Conservation (phyloP, 2,797 vertebrate species). For the Chrysocyon brachyurus region DNA sequence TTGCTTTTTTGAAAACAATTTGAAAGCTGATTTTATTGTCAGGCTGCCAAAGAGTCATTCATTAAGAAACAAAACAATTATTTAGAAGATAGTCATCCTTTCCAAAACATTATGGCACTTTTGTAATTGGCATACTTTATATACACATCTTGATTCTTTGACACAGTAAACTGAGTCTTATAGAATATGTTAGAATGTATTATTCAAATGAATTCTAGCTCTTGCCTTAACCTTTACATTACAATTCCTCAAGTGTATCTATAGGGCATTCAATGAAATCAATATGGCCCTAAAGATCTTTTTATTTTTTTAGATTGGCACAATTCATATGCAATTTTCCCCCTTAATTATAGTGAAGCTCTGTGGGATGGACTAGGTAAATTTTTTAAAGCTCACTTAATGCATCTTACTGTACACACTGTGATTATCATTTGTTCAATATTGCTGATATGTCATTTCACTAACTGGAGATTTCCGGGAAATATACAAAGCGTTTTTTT, state of each 20-base stretch:
- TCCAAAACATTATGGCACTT: slow-evolving; percentile 29
- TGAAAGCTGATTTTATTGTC: not conserved
- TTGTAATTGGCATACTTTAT: not conserved
- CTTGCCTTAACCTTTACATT: slow-evolving; percentile 82
- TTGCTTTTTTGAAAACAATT: not conserved
- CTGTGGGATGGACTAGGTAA: slow-evolving; percentile 64
- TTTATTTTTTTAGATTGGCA: slow-evolving; percentile 39
- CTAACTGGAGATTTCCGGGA: slow-evolving; percentile 73
- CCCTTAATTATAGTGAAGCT: slow-evolving; percentile 78
- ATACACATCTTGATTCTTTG: slow-evolving; percentile 32
- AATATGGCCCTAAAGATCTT: slow-evolving; percentile 80
- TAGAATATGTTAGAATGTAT: slow-evolving; percentile 64
- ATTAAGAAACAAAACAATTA: not conserved
- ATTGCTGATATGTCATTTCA: slow-evolving; percentile 79
- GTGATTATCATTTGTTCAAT: slow-evolving; percentile 80
- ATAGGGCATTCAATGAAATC: slow-evolving; percentile 79
- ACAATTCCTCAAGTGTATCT: slow-evolving; percentile 76
- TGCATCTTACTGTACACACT: slow-evolving; percentile 71
- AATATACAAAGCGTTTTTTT: slow-evolving; percentile 64
- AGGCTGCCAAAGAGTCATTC: not conserved
- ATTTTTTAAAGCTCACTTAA: slow-evolving; percentile 81
- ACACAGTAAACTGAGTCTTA: not conserved
- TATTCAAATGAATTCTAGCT: slow-evolving; percentile 83
- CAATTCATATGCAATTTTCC: slow-evolving; percentile 75
- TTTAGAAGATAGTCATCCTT: not conserved